phyloP scores from a whole-genome alignment of 2,113 vertebrate species.

The Macrotis lagotis region DNA sequence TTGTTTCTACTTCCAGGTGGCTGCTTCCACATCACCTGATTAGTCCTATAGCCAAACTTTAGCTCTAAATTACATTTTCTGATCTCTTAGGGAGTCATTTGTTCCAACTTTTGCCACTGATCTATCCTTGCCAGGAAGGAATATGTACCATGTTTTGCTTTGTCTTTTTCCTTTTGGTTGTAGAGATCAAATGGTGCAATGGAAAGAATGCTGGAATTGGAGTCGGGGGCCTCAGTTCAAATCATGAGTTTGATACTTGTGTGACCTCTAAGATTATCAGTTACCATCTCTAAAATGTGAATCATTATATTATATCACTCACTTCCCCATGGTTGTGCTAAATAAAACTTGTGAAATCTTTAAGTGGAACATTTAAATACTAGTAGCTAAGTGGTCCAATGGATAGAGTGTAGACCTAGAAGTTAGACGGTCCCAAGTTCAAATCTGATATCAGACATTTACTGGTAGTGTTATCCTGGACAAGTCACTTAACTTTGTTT shows the following conservation, averaged over 20 bases:
- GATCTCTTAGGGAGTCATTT: not conserved
- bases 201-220: not conserved
- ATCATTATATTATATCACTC: not conserved
- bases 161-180: not conserved
- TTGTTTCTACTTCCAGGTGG: not conserved
- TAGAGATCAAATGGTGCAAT: not conserved
- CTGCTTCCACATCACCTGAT: not conserved
- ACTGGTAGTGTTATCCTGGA: no score
- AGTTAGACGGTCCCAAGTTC: not conserved
- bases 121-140: not conserved
- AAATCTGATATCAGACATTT: not conserved
- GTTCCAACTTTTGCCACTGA: not conserved
- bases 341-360: not conserved
- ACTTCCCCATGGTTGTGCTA: not conserved
- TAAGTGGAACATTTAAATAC: not conserved
- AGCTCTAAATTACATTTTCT: not conserved
- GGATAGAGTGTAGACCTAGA: not conserved
- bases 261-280: not conserved
- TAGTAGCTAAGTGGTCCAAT: not conserved
- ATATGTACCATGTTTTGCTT: not conserved
- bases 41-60: not conserved
- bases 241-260: not conserved
- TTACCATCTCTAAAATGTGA: not conserved
- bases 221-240: not conserved
- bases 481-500: not conserved